These are phyloP conservation scores for Pristionchus maxplancki DNA, from an alignment of 2,888 invertebrate species.

Conservation along the genomic window DNA sequence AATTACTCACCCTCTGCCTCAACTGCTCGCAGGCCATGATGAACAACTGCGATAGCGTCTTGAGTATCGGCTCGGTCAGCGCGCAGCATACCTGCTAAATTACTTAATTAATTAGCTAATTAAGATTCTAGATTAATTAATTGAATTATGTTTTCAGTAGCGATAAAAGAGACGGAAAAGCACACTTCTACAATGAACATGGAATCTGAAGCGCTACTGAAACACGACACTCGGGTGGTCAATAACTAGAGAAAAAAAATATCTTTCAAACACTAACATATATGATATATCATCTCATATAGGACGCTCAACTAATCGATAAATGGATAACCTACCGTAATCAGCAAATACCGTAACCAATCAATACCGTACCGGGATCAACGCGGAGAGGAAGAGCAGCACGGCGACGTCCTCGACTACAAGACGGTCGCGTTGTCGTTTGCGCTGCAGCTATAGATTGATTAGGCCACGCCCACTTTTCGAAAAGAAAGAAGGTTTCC, in stretches of 20 bases:
- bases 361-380: slow-evolving; percentile 54
- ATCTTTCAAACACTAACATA: too few species aligned
- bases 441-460: slow-evolving; percentile 2
- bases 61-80: slow-evolving; percentile 50
- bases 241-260: too few species aligned
- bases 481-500: too few species aligned
- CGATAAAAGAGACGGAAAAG: too few species aligned
- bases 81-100: slow-evolving; percentile 53
- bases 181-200: too few species aligned
- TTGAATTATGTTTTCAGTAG: too few species aligned
- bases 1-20: slow-evolving; percentile 28
- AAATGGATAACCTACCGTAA: background rate
- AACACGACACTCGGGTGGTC: too few species aligned
- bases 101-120: background rate
- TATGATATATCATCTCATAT: too few species aligned
- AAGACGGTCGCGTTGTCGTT: background rate
- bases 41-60: slow-evolving; percentile 57
- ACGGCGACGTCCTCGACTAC: slow-evolving; percentile 55
- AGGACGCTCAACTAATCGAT: too few species aligned
- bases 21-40: slow-evolving; percentile 43
- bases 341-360: too few species aligned
- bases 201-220: too few species aligned
- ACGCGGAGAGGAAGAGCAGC: slow-evolving; percentile 57
- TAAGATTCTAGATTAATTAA: too few species aligned
- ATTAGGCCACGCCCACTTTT: background rate